Conservation (phyloP, 2,113 vertebrate genomes). For the Microcebus tavaratra region DNA sequence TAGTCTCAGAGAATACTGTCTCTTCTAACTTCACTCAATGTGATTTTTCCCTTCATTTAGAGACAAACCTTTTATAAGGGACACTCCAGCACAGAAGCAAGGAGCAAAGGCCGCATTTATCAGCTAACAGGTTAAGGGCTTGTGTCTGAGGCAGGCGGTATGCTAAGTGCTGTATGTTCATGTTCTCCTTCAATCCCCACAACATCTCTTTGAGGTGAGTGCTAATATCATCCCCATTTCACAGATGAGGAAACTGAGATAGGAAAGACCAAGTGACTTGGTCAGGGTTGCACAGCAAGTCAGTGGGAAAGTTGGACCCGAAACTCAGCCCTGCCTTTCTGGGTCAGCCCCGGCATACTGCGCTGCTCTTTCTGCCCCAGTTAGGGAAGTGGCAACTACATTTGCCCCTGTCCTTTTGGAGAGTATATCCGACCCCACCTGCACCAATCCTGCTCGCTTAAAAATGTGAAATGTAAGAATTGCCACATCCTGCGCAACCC, state of each 20-base stretch:
- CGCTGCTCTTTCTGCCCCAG: not conserved
- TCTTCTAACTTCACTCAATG: not conserved
- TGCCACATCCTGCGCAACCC: too few relatives aligned
- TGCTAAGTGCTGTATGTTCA: not conserved
- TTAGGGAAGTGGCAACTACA: rapidly evolving
- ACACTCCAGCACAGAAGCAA: not conserved
- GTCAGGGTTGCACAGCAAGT: not conserved
- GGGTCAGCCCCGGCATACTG: rapidly evolving
- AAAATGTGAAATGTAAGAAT: not conserved
- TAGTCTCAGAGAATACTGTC: not conserved
- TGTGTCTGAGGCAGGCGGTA: not conserved
- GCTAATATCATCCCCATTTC: not conserved
- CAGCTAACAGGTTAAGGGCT: not conserved
- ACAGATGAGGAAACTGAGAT: not conserved
- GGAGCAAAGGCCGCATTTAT: not conserved
- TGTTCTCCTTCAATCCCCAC: not conserved
- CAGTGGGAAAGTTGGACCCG: not conserved
- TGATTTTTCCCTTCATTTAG: not conserved
- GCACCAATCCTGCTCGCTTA: not conserved
- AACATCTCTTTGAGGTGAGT: not conserved
- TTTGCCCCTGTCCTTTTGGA: too few relatives aligned
- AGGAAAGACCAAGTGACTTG: not conserved
- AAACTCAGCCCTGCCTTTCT: not conserved
- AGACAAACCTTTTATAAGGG: not conserved
- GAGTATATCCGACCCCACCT: not conserved